These are phyloP conservation scores for Chloropsis hardwickii DNA, from an alignment of 2,113 vertebrate species.

Conservation along the genomic window DNA sequence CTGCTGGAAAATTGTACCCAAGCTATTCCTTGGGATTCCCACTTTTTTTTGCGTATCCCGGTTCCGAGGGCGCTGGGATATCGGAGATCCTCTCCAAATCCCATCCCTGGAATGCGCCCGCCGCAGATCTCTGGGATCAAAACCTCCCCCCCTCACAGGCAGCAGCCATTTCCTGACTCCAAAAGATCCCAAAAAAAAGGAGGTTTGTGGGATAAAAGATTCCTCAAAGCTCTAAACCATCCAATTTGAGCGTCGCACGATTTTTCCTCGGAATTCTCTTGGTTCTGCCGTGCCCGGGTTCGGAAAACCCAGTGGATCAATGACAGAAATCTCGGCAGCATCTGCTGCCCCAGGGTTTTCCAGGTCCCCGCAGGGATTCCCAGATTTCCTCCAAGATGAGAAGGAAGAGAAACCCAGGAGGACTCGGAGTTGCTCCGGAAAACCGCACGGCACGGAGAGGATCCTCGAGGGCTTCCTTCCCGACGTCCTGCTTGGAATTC, in stretches of 20 bases:
- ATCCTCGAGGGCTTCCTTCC: neutral
- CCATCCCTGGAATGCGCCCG: rapidly evolving
- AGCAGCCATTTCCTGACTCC: neutral
- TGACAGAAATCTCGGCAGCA: neutral
- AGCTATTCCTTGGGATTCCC: neutral
- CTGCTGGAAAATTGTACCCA: neutral
- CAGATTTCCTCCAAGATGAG: neutral
- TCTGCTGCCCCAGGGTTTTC: neutral
- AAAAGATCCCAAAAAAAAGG: neutral
- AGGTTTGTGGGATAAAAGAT: neutral
- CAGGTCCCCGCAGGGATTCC: neutral
- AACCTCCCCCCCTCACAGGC: neutral
- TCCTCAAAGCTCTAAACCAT: neutral
- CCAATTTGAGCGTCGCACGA: rapidly evolving
- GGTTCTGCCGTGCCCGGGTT: rapidly evolving
- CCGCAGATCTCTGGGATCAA: rapidly evolving
- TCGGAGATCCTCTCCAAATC: neutral
- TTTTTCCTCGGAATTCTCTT: neutral
- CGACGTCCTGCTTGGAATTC: neutral
- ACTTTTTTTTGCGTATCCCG: rapidly evolving
- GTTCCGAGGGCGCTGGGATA: rapidly evolving
- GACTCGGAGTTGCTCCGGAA: rapidly evolving
- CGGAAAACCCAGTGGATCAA: neutral
- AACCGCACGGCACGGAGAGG: rapidly evolving
- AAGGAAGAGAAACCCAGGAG: rapidly evolving